These are phyloP conservation scores for Antheraea pernyi DNA, from an alignment of 1,140 invertebrate genomes.

Conservation along the genomic window DNA sequence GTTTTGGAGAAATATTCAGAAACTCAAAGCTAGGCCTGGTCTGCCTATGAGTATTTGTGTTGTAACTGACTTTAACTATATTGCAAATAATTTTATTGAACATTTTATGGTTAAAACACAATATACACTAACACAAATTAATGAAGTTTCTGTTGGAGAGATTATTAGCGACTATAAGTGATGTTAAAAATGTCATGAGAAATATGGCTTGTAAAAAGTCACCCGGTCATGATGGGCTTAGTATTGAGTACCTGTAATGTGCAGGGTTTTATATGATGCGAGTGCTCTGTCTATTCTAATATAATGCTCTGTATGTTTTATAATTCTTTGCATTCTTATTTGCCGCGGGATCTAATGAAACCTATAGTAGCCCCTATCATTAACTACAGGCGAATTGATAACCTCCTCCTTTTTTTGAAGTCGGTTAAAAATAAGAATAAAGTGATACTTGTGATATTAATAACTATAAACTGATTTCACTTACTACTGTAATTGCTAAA, in stretches of 20 bases:
- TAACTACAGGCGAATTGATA: too few relatives aligned
- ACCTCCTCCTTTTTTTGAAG: too few relatives aligned
- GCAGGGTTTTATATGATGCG: not conserved
- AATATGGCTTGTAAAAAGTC: not conserved
- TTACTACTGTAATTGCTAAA: conserved; percentile 20
- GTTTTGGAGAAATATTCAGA: conserved; percentile 10
- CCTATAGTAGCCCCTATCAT: conserved; percentile 4
- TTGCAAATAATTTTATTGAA: not conserved
- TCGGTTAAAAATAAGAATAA: too few relatives aligned
- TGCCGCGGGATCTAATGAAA: conserved; percentile 16
- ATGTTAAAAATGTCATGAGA: not conserved
- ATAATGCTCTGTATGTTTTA: not conserved
- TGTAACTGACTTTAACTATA: not conserved
- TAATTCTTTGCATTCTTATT: conserved; percentile 14
- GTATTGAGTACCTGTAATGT: conserved; percentile 1
- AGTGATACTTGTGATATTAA: not conserved
- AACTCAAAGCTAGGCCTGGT: conserved; percentile 4
- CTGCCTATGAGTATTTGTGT: not conserved
- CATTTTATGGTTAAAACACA: not conserved
- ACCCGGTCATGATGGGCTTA: conserved; percentile 1
- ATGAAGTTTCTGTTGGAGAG: not conserved
- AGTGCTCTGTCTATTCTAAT: too few relatives aligned
- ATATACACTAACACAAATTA: not conserved
- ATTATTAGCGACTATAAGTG: too few relatives aligned
- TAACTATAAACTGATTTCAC: conserved; percentile 21